These are phyloP conservation scores for Diuraphis noxia DNA, from an alignment of 1,140 invertebrate genomes.

Conservation along the genomic window DNA sequence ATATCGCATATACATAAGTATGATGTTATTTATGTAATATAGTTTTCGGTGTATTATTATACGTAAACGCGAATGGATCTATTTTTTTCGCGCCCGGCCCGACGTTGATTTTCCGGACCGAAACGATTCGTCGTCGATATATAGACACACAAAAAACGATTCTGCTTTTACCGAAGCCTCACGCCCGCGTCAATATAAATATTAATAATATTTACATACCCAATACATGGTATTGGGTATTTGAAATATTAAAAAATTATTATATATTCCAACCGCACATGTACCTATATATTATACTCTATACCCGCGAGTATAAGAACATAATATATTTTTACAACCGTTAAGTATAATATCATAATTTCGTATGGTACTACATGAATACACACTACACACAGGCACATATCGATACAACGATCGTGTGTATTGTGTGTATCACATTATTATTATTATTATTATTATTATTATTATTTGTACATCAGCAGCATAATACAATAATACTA, in stretches of 20 bases:
- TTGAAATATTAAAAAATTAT: not conserved
- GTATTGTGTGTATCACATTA: not conserved
- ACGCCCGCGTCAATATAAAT: not conserved
- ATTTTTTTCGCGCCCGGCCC: not conserved
- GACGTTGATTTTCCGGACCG: conserved; percentile 18
- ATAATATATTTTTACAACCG: not conserved
- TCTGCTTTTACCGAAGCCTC: not conserved
- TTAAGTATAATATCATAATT: conserved; percentile 24
- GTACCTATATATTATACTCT: no score
- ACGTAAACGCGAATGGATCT: not conserved
- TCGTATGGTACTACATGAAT: not conserved
- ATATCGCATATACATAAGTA: not conserved
- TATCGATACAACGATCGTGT: not conserved
- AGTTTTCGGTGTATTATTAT: not conserved
- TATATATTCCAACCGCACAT: not conserved
- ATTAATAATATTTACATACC: not conserved
- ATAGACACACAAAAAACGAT: not conserved
- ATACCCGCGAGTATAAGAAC: not conserved
- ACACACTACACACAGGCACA: not conserved
- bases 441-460: no score
- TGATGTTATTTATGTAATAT: not conserved
- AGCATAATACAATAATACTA: not conserved
- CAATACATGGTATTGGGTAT: not conserved
- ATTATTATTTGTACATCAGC: not conserved
- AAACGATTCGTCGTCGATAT: not conserved